These are phyloP conservation scores for Cardiocondyla obscurior DNA, from an alignment of 1,140 invertebrate genomes.

Conservation along the genomic window DNA sequence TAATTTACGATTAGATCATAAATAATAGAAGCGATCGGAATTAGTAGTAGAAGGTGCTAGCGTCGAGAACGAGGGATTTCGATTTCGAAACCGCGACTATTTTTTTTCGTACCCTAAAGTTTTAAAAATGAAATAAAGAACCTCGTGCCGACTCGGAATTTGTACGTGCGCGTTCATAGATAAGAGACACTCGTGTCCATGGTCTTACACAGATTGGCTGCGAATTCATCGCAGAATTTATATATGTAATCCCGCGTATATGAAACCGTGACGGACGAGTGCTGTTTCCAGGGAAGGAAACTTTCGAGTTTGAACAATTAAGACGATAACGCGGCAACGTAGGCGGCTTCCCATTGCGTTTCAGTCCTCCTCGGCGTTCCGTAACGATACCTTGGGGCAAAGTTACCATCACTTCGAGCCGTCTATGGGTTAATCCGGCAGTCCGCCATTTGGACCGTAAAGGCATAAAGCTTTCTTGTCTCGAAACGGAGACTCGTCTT, in stretches of 20 bases:
- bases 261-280: conserved; percentile 30
- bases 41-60: no score
- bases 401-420: conserved; percentile 61
- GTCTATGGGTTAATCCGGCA: conserved; percentile 67
- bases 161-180: no score
- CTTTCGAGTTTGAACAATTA: conserved; percentile 56
- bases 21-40: no score
- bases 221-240: not conserved
- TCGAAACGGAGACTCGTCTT: conserved; percentile 54
- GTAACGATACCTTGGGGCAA: conserved; percentile 68
- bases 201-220: not conserved
- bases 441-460: conserved; percentile 61
- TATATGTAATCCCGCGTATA: conserved; percentile 20
- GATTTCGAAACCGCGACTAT: no score
- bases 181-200: no score
- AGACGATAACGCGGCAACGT: conserved; percentile 54
- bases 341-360: conserved; percentile 56
- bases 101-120: no score
- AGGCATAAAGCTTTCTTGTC: conserved; percentile 67
- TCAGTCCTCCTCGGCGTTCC: conserved; percentile 55
- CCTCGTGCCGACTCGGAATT: no score
- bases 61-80: no score
- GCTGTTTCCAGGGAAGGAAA: conserved; percentile 10
- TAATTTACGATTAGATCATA: no score
- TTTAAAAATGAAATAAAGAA: no score